Percentiles rank a stretch among this genome's conserved stretches.
phyloP scores from a whole-genome alignment of 37 sponge, comb jelly and placozoan species.

The Tethya wilhelma region DNA sequence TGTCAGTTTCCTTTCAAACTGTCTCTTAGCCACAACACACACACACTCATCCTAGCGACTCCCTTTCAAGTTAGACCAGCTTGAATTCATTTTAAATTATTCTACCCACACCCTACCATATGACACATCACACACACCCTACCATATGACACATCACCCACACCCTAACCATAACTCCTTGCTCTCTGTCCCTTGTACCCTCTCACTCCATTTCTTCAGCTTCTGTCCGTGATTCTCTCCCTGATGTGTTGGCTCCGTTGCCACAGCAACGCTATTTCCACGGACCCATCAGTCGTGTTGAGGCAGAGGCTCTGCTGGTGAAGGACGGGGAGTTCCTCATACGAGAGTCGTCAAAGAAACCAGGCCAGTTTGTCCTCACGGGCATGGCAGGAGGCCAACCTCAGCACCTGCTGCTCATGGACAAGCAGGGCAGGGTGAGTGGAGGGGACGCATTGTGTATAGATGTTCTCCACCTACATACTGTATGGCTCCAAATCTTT shows the following conservation, averaged over 20 bases:
- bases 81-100: no score
- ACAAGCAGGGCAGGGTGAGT: constrained; percentile 75
- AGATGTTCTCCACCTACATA: neutral
- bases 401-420: constrained; percentile 84
- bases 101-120: no score
- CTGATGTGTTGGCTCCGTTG: neutral
- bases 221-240: neutral
- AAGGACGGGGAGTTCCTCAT: constrained; percentile 85
- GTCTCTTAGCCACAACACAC: neutral
- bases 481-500: no score
- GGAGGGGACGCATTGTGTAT: neutral
- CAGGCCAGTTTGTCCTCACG: constrained; percentile 88
- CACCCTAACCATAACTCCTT: neutral
- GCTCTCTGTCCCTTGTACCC: neutral
- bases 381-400: constrained; percentile 57
- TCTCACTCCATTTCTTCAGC: no score
- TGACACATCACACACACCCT: constrained; percentile 3
- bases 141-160: neutral
- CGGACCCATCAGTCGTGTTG: constrained; percentile 67
- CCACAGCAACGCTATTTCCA: constrained; percentile 67
- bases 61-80: no score
- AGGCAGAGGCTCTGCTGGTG: constrained; percentile 74
- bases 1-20: neutral
- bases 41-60: neutral
- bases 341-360: constrained; percentile 72